These are phyloP conservation scores for Dermochelys coriacea DNA, from an alignment of 2,797 vertebrate species.

Conservation along the genomic window DNA sequence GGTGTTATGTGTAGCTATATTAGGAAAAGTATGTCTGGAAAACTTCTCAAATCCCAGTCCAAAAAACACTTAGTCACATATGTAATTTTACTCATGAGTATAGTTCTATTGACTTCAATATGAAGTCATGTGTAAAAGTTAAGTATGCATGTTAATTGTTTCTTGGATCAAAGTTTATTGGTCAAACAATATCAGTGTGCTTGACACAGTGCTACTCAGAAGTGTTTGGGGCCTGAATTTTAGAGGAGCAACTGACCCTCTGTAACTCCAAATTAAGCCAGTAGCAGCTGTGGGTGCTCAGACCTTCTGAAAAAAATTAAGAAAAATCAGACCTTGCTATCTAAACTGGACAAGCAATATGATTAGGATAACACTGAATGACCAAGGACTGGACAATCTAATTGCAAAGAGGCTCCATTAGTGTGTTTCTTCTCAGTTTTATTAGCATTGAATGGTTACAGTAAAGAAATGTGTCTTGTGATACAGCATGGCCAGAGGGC, in stretches of 20 bases:
- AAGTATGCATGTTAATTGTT: neutral
- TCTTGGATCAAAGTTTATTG: neutral
- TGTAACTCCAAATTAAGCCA: neutral
- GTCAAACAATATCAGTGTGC: neutral
- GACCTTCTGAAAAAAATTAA: neutral
- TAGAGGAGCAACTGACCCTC: neutral
- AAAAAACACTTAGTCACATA: accelerated
- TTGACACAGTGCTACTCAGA: accelerated
- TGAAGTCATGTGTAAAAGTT: accelerated
- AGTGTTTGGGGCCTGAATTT: neutral
- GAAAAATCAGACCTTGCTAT: neutral
- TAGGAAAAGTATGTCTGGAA: accelerated
- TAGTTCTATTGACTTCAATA: neutral
- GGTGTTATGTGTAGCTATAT: neutral
- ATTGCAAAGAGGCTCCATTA: neutral
- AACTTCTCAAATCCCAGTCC: neutral
- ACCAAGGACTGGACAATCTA: neutral
- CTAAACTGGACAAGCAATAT: neutral
- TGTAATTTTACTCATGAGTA: neutral
- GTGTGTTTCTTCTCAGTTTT: neutral
- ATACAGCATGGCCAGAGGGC: too few species aligned
- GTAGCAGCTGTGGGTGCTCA: neutral
- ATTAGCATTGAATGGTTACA: neutral
- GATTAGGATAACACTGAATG: neutral
- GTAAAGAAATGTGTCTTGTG: neutral